Percentiles rank a stretch among this genome's conserved stretches.
phyloP scores from a whole-genome alignment of 1,140 invertebrate genomes.

The Listronotus oregonensis region DNA sequence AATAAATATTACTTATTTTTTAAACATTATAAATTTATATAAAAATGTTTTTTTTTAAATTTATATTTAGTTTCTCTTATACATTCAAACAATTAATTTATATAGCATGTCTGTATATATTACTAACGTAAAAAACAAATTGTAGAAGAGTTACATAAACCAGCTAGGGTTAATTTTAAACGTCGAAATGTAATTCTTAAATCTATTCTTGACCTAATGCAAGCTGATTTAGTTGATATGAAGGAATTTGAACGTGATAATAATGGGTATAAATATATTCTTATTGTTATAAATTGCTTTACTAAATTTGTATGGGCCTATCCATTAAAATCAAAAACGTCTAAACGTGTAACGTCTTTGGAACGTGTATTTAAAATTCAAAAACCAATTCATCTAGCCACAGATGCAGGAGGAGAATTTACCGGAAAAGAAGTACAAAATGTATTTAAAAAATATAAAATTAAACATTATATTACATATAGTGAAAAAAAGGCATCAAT shows the following conservation, averaged over 20 bases:
- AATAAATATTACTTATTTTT: too few species aligned
- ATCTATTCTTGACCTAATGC: not conserved
- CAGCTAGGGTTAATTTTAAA: slow-evolving; percentile 13
- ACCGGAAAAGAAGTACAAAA: slow-evolving; percentile 45
- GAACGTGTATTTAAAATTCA: not conserved
- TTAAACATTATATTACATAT: slow-evolving; percentile 54
- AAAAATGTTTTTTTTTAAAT: too few species aligned
- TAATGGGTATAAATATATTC: not conserved
- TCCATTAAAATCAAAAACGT: too few species aligned
- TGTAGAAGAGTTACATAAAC: slow-evolving; percentile 29
- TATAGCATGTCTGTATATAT: too few species aligned
- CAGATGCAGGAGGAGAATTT: slow-evolving; percentile 53
- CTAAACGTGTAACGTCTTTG: too few species aligned
- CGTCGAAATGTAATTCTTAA: too few species aligned
- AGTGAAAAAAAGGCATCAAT: slow-evolving; percentile 54
- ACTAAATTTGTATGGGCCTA: too few species aligned
- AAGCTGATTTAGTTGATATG: slow-evolving; percentile 4
- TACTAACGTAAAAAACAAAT: slow-evolving; percentile 11
- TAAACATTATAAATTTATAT: too few species aligned
- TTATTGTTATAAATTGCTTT: too few species aligned
- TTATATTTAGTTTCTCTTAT: too few species aligned
- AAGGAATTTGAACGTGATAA: not conserved
- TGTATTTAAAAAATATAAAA: slow-evolving; percentile 46
- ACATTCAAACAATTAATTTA: too few species aligned
- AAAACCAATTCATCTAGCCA: slow-evolving; percentile 39